Conservation (phyloP, 2,797 vertebrate genomes). For the Poliocrania exsul region DNA sequence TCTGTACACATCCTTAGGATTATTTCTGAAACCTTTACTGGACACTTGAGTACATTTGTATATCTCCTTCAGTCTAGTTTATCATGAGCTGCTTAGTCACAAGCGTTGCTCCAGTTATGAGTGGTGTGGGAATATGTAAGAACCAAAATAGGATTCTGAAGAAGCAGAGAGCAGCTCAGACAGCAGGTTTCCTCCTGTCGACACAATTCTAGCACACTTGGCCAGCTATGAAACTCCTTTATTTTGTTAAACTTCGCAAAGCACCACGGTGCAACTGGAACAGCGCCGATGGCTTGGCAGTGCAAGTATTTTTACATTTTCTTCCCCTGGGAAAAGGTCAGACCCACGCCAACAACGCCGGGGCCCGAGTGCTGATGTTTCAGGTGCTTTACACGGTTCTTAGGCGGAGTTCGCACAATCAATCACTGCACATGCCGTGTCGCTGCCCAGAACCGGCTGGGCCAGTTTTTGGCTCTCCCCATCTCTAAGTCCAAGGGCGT, state of each 20-base stretch:
- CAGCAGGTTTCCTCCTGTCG: not conserved
- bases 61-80: not conserved
- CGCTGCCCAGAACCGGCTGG: fast-evolving
- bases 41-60: not conserved
- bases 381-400: not conserved
- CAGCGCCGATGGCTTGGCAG: not conserved
- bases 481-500: fast-evolving
- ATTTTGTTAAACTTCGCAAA: not conserved
- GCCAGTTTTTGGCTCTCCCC: fast-evolving
- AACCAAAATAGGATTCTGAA: not conserved
- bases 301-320: fast-evolving
- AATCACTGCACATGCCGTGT: fast-evolving
- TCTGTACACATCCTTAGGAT: not conserved
- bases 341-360: not conserved
- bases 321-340: not conserved
- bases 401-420: fast-evolving
- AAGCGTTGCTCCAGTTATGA: not conserved
- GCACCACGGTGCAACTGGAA: fast-evolving
- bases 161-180: not conserved
- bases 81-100: not conserved
- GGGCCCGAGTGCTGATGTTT: not conserved
- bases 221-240: not conserved
- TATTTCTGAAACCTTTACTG: not conserved
- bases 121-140: not conserved
- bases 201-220: fast-evolving